Base-by-base conservation (phyloP, 2,797 vertebrate species). In the Syndactyla subalaris region DNA sequence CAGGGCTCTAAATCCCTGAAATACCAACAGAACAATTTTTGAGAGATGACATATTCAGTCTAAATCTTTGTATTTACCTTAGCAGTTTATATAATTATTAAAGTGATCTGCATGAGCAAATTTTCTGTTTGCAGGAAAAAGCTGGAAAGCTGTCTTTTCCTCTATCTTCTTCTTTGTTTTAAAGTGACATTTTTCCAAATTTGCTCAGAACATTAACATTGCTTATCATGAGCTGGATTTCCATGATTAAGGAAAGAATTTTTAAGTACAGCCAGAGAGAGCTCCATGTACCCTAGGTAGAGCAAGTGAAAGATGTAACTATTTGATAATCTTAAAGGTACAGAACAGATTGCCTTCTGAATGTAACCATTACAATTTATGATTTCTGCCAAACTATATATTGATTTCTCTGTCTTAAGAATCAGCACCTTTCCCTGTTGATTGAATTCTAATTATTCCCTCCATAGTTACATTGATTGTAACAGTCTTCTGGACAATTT, bases 361-460 rank as follows among this genome's bases (percentile, higher is more conserved):
- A 86, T 65, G 78, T 68, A 78, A 19, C 55, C 73, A 63, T 80
- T 67, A 7, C 68, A 57, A 49, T 95, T 94, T 93, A 92, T 95
- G 62, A 91, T 89, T 93, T 93, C 68, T 92, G 43, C 49, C 63
- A 81, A 82, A 65, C 34, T 76, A 23, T 43, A 12, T 91, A 93
- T 96, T 79, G 95, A 95, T 93, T 90, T 74, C 61, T 49, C 55
- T 93, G 46, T 85, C 68, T 89, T 67, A 71, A 68, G 86, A 89
- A 89, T 92, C 92, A 91, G 49, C 73, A 89, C 14, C 61, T 89
- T 94, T 81, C 90, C 79, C 45, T 74, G 34, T 49, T 91, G 75
- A 93, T 94, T 93, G 86, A 78, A 91, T 85, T 91, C 72, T 91
- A 97, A 96, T 95, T 95, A 94, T 62, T 95, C 80, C 93, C 51